Base-by-base conservation (phyloP, 2,888 invertebrate species). In the Nebria brevicollis region DNA sequence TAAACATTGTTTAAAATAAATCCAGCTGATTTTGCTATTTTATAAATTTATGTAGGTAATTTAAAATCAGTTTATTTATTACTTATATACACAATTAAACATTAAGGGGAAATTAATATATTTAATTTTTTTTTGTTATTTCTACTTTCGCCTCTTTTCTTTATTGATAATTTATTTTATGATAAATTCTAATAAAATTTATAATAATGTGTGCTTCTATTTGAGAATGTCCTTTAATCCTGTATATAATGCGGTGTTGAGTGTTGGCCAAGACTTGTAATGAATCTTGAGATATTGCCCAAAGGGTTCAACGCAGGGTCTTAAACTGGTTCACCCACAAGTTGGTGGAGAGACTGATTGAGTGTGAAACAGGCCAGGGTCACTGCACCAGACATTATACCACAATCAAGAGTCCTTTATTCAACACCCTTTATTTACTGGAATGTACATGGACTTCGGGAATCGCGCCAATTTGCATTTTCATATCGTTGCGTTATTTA, bases 361-460 rank as follows among this genome's bases (percentile, higher is more conserved):
- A 70, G 70, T 70, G 70, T 70, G 70, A 26, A 25, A 26, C 15
- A 70, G 70, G 70, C 34, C 70, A 70, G 70, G 70, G 70, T 70
- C 70, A 70, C 25, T 70, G 70, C 70, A 70, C 26, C 25, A 25
- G 70, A 25, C 70, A 34, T 70, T 70, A 26, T 34, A 70, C 70
- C 70, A 70, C 70, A 7, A 70, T 20, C 70, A 25, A 11, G 6
- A 70, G 70, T 70, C 70, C 54, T 54, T 54, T 54, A 54, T 70
- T 20, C 70, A 70, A 26, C 66, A 70, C 70, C 70, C 70, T 78
- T 41, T 78, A 78, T 73, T 78, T 78, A 78, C 73, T 78, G 42
- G 65, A 72, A 72, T 54, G 66, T 78, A 78, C 78, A 78, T 66
- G 78, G 78, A 41, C 20, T 72, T 78, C 72, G 78, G 78, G 78